These are phyloP conservation scores for Hippocampus kuda DNA, from an alignment of 2,797 vertebrate species.

Conservation along the genomic window DNA sequence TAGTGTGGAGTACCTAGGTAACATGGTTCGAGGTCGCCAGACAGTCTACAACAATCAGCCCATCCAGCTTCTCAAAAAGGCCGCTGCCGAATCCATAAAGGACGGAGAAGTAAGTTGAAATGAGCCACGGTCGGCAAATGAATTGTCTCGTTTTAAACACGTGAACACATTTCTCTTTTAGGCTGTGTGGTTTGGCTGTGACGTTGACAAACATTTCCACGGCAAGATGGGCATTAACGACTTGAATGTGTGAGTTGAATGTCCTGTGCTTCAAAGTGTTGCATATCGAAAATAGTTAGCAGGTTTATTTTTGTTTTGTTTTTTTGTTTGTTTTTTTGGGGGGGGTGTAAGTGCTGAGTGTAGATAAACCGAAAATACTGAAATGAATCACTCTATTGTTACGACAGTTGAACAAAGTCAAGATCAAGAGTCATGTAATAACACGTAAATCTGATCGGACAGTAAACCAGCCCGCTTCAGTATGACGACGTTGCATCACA, in stretches of 20 bases:
- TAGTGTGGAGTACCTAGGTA: conserved; percentile 87
- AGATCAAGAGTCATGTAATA: not conserved
- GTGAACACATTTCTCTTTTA: conserved; percentile 31
- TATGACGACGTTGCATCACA: not conserved
- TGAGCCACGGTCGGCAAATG: not conserved
- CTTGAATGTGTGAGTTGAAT: conserved; percentile 86
- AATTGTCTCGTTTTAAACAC: conserved; percentile 1
- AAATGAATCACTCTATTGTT: not conserved
- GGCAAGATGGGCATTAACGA: conserved; percentile 96
- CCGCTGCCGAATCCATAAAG: conserved; percentile 86
- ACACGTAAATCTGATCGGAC: not conserved
- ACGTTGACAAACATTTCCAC: conserved; percentile 94
- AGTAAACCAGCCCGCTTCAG: not conserved
- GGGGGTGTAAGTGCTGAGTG: not conserved
- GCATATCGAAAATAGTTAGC: not conserved
- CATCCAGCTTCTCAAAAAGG: conserved; percentile 80
- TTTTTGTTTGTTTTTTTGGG: too few species aligned
- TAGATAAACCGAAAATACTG: not conserved
- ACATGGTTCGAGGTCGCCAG: conserved; percentile 82
- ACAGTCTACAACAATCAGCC: conserved; percentile 94
- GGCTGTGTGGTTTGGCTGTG: conserved; percentile 99
- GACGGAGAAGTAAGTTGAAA: conserved; percentile 78
- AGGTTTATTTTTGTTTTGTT: too few species aligned
- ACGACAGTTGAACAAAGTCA: not conserved
- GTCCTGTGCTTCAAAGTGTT: not conserved